These are phyloP conservation scores for Argynnis bischoffii DNA, from an alignment of 2,888 invertebrate species.

Conservation along the genomic window DNA sequence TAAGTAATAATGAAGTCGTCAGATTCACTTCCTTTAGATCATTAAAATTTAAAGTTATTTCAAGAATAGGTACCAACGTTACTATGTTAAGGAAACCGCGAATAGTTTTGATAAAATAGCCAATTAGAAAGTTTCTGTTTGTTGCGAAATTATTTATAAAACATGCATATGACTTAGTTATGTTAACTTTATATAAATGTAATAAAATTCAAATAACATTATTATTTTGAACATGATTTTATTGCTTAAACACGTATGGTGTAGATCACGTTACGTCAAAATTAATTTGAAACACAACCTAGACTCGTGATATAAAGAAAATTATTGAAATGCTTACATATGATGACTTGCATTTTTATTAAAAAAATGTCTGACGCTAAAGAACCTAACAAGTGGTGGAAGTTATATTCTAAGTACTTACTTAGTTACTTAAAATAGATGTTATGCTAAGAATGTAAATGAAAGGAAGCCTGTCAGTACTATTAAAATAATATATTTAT, in stretches of 20 bases:
- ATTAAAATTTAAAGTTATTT: slow-evolving; percentile 65
- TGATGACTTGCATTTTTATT: too few species aligned
- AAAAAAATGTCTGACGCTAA: too few species aligned
- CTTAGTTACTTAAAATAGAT: not conserved
- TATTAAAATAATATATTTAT: slow-evolving; percentile 22
- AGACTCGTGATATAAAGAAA: too few species aligned
- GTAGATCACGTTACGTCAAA: too few species aligned
- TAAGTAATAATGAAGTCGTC: slow-evolving; percentile 76
- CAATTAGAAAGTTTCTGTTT: not conserved
- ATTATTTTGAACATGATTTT: too few species aligned
- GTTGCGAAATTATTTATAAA: not conserved
- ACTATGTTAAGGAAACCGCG: slow-evolving; percentile 25
- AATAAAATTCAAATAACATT: too few species aligned
- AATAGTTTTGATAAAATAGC: not conserved
- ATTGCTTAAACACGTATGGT: too few species aligned
- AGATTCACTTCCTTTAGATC: slow-evolving; percentile 67
- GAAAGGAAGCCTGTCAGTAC: slow-evolving; percentile 29
- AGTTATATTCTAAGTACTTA: not conserved
- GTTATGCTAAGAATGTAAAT: slow-evolving; percentile 17
- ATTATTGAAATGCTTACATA: too few species aligned
- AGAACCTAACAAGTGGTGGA: not conserved
- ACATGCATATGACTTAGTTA: not conserved
- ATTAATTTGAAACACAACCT: too few species aligned
- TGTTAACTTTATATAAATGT: too few species aligned
- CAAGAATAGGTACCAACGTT: slow-evolving; percentile 37